Percentiles rank a stretch among this genome's conserved stretches.
phyloP scores from a whole-genome alignment of 2,113 vertebrate genomes.

The Semnopithecus entellus region DNA sequence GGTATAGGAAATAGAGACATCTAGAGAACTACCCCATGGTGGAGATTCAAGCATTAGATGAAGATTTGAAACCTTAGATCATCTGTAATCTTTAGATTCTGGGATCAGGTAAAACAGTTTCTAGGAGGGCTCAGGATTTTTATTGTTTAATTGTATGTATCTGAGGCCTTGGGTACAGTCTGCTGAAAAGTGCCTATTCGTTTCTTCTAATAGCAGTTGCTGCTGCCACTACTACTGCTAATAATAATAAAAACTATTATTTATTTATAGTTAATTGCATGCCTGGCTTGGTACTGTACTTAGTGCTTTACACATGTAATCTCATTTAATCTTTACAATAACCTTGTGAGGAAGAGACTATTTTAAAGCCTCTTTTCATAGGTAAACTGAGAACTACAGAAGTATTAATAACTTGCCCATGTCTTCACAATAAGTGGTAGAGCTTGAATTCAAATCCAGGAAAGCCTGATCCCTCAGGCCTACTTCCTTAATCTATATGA shows the following conservation, averaged over 20 bases:
- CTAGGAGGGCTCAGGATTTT: slow-evolving; percentile 9
- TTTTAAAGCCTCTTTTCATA: background rate
- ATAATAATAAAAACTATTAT: background rate
- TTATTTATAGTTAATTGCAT: background rate
- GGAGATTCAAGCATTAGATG: background rate
- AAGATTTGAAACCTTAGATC: background rate
- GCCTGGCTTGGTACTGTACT: background rate
- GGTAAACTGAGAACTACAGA: background rate
- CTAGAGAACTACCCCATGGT: background rate
- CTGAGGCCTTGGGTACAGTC: background rate
- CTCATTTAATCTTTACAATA: background rate
- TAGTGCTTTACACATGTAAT: background rate
- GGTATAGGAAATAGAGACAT: background rate
- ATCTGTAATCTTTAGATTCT: background rate
- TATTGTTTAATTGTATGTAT: background rate
- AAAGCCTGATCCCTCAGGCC: background rate
- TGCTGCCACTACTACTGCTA: background rate
- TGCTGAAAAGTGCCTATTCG: background rate
- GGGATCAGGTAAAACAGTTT: background rate
- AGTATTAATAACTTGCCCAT: background rate
- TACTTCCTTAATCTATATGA: background rate
- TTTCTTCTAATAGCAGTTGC: background rate
- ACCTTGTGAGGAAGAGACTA: background rate
- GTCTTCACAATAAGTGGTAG: background rate
- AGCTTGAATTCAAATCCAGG: background rate